These are phyloP conservation scores for Yoshiicerus persimilis DNA, from an alignment of 1,140 invertebrate genomes.

Conservation along the genomic window DNA sequence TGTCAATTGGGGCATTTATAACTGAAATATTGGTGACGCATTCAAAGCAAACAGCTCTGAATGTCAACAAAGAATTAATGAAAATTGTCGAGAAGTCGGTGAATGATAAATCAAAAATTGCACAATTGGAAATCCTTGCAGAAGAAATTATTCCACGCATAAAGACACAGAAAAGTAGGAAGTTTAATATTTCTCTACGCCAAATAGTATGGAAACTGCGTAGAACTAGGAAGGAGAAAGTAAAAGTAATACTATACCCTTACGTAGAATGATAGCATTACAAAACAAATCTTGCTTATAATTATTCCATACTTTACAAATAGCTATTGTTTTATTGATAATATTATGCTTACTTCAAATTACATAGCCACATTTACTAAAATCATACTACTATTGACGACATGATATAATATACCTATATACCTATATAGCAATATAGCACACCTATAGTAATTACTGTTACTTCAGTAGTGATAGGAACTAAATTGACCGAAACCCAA, in stretches of 20 bases:
- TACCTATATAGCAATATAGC: too few relatives aligned
- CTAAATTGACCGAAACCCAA: too few relatives aligned
- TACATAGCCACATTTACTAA: too few relatives aligned
- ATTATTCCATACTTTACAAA: not conserved
- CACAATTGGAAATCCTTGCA: not conserved
- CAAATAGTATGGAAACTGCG: not conserved
- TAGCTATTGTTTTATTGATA: too few relatives aligned
- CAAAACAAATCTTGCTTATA: too few relatives aligned
- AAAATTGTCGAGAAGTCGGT: constrained; percentile 28
- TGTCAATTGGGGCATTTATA: constrained; percentile 31
- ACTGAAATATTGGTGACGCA: constrained; percentile 19
- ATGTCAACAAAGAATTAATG: constrained; percentile 29
- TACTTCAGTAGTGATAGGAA: too few relatives aligned
- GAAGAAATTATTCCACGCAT: not conserved
- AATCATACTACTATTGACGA: too few relatives aligned
- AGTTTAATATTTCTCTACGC: not conserved
- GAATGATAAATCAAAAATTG: not conserved
- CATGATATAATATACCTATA: too few relatives aligned
- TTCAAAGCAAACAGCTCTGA: not conserved
- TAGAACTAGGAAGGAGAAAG: not conserved
- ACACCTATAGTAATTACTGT: too few relatives aligned
- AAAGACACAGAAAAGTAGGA: not conserved
- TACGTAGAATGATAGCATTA: not conserved
- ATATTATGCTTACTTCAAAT: too few relatives aligned
- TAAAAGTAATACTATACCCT: not conserved